Base-by-base conservation (phyloP, 2,888 invertebrate genomes). In the Lissonota sp. region DNA sequence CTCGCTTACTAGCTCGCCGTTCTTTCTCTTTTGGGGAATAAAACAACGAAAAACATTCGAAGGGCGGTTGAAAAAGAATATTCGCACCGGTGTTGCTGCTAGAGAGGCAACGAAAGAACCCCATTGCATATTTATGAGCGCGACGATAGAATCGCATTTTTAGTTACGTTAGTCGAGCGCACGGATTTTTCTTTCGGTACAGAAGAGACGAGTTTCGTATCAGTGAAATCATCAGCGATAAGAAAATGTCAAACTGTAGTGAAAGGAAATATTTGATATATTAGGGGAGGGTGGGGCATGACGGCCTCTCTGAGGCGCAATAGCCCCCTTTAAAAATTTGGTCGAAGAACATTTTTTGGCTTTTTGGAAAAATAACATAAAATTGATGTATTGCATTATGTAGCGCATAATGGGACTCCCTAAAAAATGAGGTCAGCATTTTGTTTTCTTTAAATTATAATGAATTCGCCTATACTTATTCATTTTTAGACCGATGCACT, bases 61-160 rank as follows among this genome's bases (percentile, higher is more conserved):
- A 53, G 77, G 63, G 49, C 46, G 73, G 37, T 16, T 26, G 42
- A 40, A 58, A 64, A 51, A 37, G 55, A 46, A 46, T 12, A 12
- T 66, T 39, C 58, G 66, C 12, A 42, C 16, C 55, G 26, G 26
- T 26, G 26, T 26, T 2, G 26, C 26, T 26, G 26, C 26, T 26
- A 3, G 26, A 26, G 26, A 26, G 26, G 1, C 26, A 26, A 26
- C 26, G n/a, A 57, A 46, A 58, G 14, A 66, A 12, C 64, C 64
- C 74, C 78, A 74, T 77, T 81, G 81, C 73, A 81, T 81, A 78
- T 81, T 81, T 74, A 78, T 81, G 73, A 78, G 78, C 62, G 26
- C 74, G 73, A 70, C 70, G 78, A 78, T 81, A 70, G 46, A 73
- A 74, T 81, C 77, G 74, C 70, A 64, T 78, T 78, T 26, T 78